Percentiles rank a stretch among this genome's conserved stretches.
Conservation (phyloP, 1,140 invertebrate genomes). For the Cydia amplana region DNA sequence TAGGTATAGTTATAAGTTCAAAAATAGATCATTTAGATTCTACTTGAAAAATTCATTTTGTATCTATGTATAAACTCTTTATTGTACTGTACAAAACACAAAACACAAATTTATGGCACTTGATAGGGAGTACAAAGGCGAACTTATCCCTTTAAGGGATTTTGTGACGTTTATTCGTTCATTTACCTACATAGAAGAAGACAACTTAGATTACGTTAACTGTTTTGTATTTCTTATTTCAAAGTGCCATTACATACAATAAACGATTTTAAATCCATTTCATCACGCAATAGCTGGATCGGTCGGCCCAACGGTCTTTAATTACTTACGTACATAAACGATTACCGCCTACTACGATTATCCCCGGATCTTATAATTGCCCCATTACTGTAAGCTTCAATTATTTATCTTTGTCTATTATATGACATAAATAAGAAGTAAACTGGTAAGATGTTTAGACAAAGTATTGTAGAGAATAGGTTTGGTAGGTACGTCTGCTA, state of each 20-base stretch:
- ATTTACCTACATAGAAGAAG: no score
- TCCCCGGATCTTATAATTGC: slow-evolving; percentile 30
- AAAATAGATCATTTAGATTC: no score
- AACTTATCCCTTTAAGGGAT: no score
- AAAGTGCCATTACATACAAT: neutral
- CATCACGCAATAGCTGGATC: slow-evolving; percentile 18
- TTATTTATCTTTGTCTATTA: slow-evolving; percentile 24
- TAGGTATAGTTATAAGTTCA: no score
- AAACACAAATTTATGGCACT: no score
- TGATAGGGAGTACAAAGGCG: no score
- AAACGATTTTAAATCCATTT: slow-evolving; percentile 20
- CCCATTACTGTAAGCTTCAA: slow-evolving; percentile 21
- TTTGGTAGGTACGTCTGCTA: no score
- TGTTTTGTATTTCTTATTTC: neutral
- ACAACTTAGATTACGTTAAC: neutral
- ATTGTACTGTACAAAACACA: no score
- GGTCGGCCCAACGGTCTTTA: neutral
- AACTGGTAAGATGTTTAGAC: neutral
- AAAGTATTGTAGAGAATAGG: neutral
- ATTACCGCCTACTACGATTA: slow-evolving; percentile 27
- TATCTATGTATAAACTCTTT: no score
- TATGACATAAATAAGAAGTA: neutral
- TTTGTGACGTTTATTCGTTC: no score
- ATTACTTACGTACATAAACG: slow-evolving; percentile 30
- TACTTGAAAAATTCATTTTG: no score